Evolutionary conservation across 2,797 vertebrate species (phyloP), one percentile per base, ranked within the genome.

Genomic region (Parauchenoglanis punctatus): DNA sequence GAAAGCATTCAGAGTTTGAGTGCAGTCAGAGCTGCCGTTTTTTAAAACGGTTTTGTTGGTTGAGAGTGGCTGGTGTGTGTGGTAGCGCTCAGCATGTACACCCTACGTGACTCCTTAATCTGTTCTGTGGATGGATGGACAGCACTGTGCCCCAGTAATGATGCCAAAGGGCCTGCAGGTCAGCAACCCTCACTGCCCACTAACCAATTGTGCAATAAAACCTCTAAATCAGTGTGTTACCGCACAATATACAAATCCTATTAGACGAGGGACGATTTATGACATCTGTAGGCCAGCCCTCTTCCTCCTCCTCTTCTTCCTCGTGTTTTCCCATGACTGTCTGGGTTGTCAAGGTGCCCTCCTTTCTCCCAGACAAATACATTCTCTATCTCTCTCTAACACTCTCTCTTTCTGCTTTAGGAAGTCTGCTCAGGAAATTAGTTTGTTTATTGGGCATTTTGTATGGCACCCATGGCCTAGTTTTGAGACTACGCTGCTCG

Each of bases 101-200:
- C 76, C 35, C 31, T 52, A 83, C 77, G 12, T 86, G 87, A 87
- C 78, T 88, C 76, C 72, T n/a, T 87, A 85, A 91, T 86, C 87
- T 86, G 46, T 52, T 85, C 31, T 80, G 18, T 81, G 87, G 88
- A 89, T 84, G 88, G 84, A 88, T 85, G 78, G 87, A 90, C 80
- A 85, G 84, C 20, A 65, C 89, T 85, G 83, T 87, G 83, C 70
- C 75, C 85, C 23, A 20, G 80, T 89, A 90, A 89, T 88, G 89
- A 90, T 89, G 89, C 85, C 90, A 88, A 83, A 49, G 63, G n/a
- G 81, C 61, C 88, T 70, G n/a, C 81, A 68, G 84, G 87, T 89
- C 90, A 44, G 82, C 63, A 61, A 49, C 58, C 25, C 67, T 59
- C 86, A 72, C 52, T 89, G 80, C 56, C 85, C 86, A 72, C 85